Conservation (phyloP, 2,888 invertebrate genomes). For the Troides aeacus region DNA sequence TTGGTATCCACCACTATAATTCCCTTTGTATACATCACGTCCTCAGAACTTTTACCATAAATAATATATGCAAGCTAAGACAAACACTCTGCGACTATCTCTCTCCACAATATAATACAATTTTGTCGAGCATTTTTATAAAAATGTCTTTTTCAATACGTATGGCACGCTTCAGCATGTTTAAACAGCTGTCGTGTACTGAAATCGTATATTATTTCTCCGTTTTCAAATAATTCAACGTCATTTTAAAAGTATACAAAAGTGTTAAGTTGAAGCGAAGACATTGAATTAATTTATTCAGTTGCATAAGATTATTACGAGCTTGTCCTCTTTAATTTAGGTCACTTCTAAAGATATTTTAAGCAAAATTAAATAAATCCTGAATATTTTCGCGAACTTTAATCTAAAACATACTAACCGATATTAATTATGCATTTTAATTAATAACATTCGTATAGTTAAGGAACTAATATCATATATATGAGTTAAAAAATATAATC, state of each 20-base stretch:
- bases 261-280: constrained; percentile 54
- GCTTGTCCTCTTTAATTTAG: constrained; percentile 1
- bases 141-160: constrained; percentile 43
- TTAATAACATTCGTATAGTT: too few species aligned
- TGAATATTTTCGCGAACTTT: too few species aligned
- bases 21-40: constrained; percentile 56
- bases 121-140: constrained; percentile 32
- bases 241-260: constrained; percentile 41
- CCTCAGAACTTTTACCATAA: not conserved
- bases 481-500: not conserved
- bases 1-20: constrained; percentile 58
- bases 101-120: constrained; percentile 5
- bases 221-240: constrained; percentile 40
- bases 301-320: constrained; percentile 47
- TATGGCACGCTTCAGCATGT: constrained; percentile 63
- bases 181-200: constrained; percentile 60
- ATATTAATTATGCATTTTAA: too few species aligned
- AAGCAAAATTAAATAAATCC: too few species aligned
- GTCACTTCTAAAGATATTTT: not conserved
- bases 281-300: constrained; percentile 61
- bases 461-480: too few species aligned
- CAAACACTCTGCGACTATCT: constrained; percentile 1
- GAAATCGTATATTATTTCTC: constrained; percentile 45
- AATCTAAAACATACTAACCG: not conserved
- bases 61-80: not conserved